phyloP scores from a whole-genome alignment of 1,140 invertebrate genomes.

The Caenorhabditis remanei region DNA sequence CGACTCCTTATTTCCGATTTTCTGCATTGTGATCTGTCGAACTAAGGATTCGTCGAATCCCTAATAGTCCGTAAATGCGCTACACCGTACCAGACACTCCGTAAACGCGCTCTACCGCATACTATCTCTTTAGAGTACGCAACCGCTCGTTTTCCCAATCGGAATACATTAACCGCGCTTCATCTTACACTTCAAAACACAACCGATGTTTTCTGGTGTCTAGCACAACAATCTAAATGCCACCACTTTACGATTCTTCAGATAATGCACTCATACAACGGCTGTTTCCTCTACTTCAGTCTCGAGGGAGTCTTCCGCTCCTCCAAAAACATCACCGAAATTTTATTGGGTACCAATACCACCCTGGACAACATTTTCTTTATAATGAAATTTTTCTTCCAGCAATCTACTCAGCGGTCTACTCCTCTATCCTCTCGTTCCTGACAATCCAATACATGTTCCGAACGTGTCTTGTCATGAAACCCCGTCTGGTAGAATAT shows the following conservation, averaged over 20 bases:
- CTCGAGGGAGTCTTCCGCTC: background rate
- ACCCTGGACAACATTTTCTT: background rate
- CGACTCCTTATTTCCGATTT: too few relatives aligned
- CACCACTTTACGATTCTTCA: background rate
- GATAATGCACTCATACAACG: conserved; percentile 35
- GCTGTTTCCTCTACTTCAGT: conserved; percentile 24
- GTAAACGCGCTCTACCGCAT: too few relatives aligned
- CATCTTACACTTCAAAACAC: too few relatives aligned
- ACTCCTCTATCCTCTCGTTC: background rate
- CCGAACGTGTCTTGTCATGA: background rate
- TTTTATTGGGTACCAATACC: background rate
- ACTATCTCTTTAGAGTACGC: too few relatives aligned
- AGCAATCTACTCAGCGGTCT: conserved; percentile 16
- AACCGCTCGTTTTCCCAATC: too few relatives aligned
- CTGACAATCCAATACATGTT: conserved; percentile 4
- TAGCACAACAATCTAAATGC: too few relatives aligned
- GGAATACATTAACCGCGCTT: too few relatives aligned
- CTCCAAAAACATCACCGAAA: background rate
- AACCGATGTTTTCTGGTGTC: too few relatives aligned
- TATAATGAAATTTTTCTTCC: background rate
- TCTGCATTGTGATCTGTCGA: too few relatives aligned
- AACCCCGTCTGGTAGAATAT: background rate
- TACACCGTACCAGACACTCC: too few relatives aligned
- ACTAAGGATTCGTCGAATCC: too few relatives aligned
- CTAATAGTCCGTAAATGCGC: too few relatives aligned